Evolutionary conservation across 2,113 vertebrate species (phyloP).

Genomic region (Regulus satrapa): DNA sequence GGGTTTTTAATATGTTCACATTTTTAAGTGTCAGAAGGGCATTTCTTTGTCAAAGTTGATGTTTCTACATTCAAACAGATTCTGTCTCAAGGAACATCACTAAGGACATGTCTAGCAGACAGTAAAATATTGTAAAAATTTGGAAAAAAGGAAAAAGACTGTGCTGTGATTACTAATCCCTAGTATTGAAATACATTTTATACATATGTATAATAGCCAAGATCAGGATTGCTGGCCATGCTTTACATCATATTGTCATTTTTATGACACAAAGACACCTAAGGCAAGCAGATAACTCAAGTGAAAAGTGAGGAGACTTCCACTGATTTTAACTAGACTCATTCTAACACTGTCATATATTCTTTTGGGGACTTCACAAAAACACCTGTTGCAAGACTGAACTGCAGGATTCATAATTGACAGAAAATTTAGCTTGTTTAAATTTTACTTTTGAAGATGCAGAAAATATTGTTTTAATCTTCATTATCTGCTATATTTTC

Average conservation of each 20-base stretch:
- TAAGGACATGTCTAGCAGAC: not conserved
- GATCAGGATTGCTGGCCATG: not conserved
- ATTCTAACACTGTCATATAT: not conserved
- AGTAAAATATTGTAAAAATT: not conserved
- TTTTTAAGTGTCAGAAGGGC: not conserved
- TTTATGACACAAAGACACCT: not conserved
- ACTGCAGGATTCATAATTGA: not conserved
- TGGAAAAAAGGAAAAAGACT: not conserved
- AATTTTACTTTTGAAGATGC: not conserved
- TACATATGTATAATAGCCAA: not conserved
- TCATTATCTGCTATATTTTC: not conserved
- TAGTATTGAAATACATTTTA: not conserved
- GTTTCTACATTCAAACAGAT: not conserved
- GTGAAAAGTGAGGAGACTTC: not conserved
- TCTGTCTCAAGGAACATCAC: not conserved
- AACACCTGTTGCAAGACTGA: not conserved
- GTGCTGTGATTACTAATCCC: not conserved
- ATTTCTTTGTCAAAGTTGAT: not conserved
- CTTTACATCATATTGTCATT: not conserved
- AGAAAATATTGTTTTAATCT: not conserved
- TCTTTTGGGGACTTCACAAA: not conserved
- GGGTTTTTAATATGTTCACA: not conserved
- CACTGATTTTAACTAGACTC: not conserved
- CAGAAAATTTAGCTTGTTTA: not conserved
- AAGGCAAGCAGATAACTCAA: not conserved